Base-by-base conservation (phyloP, 2,888 invertebrate species). In the Lacanobia oleracea region DNA sequence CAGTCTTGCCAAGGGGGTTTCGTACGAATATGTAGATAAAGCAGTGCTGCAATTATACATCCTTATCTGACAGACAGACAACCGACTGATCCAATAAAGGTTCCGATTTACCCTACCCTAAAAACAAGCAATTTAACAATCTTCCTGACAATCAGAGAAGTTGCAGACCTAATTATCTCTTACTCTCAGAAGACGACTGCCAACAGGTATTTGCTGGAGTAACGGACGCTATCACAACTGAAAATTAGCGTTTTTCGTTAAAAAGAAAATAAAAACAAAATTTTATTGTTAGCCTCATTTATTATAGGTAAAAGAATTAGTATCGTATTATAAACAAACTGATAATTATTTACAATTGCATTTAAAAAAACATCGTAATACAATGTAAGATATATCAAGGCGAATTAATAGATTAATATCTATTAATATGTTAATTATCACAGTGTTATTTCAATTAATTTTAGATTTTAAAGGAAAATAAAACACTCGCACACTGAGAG, bases 231-330 rank as follows among this genome's bases (percentile, higher is more conserved):
- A 27, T 27, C 27, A 27, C 10, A 40, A 37, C 3, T 37, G 5
- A 8, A 6, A 37, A 37, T 37, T 40, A 45, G 45, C 16, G 0
- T 27, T 23, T 54, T 27, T n/a, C n/a, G n/a, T n/a, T n/a, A n/a
- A n/a, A 27, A 21, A 5, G 21, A 1, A 40, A 51, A 51, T 1
- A 45, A 51, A 70, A 78, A 51, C 27, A 40, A 40, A 14, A 18
- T 18, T 23, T 7, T 50, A 57, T 40, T 71, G n/a, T 71, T 27
- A 75, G 75, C 75, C 75, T 75, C 75, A 45, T 75, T 78, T 75
- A 75, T 72, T 75, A 57, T 1, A 27, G 27, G 27, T 27, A 71
- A 68, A 72, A 59, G 43, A 51, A 51, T 69, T 69, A 40, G 56
- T n/a, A 69, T 27, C 21, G 23, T n/a, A 37, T 16, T 48, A 40